Evolutionary conservation across 2,113 vertebrate genomes (phyloP).

Genomic region (Myotis davidii): DNA sequence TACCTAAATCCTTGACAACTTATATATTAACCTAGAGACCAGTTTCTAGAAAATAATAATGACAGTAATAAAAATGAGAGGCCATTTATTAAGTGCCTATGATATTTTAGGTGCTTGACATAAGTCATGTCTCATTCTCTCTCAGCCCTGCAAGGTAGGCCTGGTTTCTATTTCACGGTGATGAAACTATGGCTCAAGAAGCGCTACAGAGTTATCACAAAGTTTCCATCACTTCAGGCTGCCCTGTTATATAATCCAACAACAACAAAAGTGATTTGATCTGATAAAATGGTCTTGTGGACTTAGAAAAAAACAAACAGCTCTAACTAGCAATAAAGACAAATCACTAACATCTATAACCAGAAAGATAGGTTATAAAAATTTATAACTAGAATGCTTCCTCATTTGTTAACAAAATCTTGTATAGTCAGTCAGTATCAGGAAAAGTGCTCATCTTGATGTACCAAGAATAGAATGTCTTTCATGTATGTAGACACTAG

Average conservation of each 20-base stretch:
- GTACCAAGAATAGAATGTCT: neutral
- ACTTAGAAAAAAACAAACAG: neutral
- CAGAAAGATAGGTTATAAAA: neutral
- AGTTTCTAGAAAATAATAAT: neutral
- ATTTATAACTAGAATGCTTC: neutral
- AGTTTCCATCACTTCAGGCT: neutral
- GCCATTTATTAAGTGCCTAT: neutral
- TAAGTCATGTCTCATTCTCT: neutral
- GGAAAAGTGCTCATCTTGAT: neutral
- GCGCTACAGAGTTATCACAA: too few relatives aligned
- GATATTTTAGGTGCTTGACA: neutral
- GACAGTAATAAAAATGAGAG: constrained; percentile 1
- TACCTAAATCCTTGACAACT: neutral
- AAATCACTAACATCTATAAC: neutral
- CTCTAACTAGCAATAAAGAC: neutral
- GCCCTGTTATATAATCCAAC: neutral
- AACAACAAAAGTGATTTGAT: neutral
- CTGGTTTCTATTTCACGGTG: neutral
- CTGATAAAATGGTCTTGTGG: neutral
- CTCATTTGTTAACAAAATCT: neutral
- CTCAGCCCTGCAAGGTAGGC: neutral
- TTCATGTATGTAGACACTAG: neutral
- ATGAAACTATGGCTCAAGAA: neutral
- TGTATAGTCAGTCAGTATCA: neutral
- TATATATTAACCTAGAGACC: neutral